Evolutionary conservation across 2,113 vertebrate genomes (phyloP), one percentile per base, ranked within the genome.

Genomic region (Cynoglossus semilaevis): DNA sequence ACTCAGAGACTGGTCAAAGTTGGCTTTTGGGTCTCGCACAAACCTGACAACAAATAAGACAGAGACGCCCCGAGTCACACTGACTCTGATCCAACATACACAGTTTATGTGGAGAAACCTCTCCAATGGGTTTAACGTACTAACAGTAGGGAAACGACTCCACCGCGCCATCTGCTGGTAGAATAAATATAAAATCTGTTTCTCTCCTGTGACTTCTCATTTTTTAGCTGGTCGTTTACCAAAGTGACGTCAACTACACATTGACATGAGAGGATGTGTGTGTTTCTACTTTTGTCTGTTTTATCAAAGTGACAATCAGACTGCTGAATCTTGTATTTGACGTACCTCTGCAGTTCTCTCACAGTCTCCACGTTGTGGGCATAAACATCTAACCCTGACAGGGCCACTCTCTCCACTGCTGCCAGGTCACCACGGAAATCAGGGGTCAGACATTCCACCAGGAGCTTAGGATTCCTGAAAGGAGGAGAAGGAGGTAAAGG

Each of bases 291-390:
- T n/a, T n/a, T n/a, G n/a, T n/a, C n/a, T n/a, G n/a, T n/a, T n/a
- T n/a, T n/a, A n/a, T n/a, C n/a, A n/a, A n/a, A n/a, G n/a, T n/a
- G n/a, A n/a, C n/a, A n/a, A n/a, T n/a, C n/a, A n/a, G n/a, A n/a
- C n/a, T n/a, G n/a, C n/a, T n/a, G n/a, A n/a, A n/a, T n/a, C n/a
- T n/a, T n/a, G n/a, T n/a, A n/a, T n/a, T n/a, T n/a, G n/a, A n/a
- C n/a, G 53, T 63, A 98, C 97, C 95, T 91, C 76, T 99, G 97
- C 15, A 99, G 78, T 9, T 92, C 93, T 0, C 93, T 92, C 50
- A 99, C 97, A 0, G 97, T 99, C 82, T 98, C 97, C 72, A 99
- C 90, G 38, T 98, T 98, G 80, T 99, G 97, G 0, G 97, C 97
- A 0, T 94, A 99, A 3, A 99, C 97, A 3, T 99, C 97, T 65